Conservation (phyloP, 2,113 vertebrate species). For the Neopipo cinnamomea region DNA sequence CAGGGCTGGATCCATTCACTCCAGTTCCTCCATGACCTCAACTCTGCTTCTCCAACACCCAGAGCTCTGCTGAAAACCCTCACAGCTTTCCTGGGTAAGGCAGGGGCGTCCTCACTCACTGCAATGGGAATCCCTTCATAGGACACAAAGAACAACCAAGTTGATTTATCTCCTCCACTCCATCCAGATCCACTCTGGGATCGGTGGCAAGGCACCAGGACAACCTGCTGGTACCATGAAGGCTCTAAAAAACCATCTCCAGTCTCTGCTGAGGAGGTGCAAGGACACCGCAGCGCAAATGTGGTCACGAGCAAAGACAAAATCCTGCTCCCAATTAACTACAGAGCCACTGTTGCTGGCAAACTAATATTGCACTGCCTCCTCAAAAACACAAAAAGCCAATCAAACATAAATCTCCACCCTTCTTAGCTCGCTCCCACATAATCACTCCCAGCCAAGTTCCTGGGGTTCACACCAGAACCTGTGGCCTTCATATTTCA, state of each 20-base stretch:
- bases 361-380: not conserved
- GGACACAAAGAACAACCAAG: not conserved
- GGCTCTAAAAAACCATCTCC: not conserved
- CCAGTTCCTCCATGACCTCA: not conserved
- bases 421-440: not conserved
- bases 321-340: conserved; percentile 40
- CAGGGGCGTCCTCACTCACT: not conserved
- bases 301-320: not conserved
- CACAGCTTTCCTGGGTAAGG: not conserved
- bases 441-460: conserved; percentile 8
- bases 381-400: not conserved
- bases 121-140: not conserved
- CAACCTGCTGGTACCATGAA: not conserved
- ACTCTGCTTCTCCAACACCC: not conserved
- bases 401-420: not conserved
- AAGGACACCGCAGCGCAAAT: not conserved
- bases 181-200: not conserved
- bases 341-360: conserved; percentile 53
- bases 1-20: not conserved
- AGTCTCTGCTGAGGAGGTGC: not conserved
- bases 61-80: not conserved
- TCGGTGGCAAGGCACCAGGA: not conserved
- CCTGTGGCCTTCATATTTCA: conserved; percentile 21
- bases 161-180: not conserved
- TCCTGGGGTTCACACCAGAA: conserved; percentile 47